Evolutionary conservation across 2,113 vertebrate species (phyloP), one percentile per base, ranked within the genome.

Genomic region (Hemiscyllium ocellatum): DNA sequence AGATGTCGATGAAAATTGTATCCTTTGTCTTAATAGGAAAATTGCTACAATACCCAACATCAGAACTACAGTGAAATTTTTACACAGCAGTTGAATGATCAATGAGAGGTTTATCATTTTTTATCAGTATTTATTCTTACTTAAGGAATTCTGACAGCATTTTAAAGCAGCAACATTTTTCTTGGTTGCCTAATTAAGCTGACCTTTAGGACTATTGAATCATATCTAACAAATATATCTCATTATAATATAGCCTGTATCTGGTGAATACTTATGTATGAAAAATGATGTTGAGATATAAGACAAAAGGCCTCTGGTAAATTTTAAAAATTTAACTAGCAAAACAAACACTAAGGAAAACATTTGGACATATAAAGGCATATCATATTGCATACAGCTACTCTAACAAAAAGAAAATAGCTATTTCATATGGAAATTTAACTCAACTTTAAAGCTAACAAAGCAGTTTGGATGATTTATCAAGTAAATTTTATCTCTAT

Each of bases 91-190:
- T 68, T 72, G 42, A 72, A 68, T 95, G 0, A 95, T 50, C 93
- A 95, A 95, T 95, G 93, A 50, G 50, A 72, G 93, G 24, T 72
- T 69, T 68, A 37, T 50, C 20, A 94, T 24, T 94, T 94, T 50
- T 94, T 42, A 22, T 72, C 50, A 26, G 22, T 70, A 72, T 24
- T 70, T 72, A 68, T 72, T 19, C 68, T 13, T 72, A 95, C 33
- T 33, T 95, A 26, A 95, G 26, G 68, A 76, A 70, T 70, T 95
- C 42, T 29, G 26, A 76, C 26, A 72, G 24, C 69, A 70, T 42
- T 95, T 93, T 95, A 52, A 95, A 95, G 68, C 66, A 37, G 66
- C 1, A 37, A 19, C 10, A 20, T 69, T 47, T 94, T 95, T 76
- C 37, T 95, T 95, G 37, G 37, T 94, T 50, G 66, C 66, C 20